These are phyloP conservation scores for Chaetura pelagica DNA, from an alignment of 2,113 vertebrate genomes.

Conservation along the genomic window DNA sequence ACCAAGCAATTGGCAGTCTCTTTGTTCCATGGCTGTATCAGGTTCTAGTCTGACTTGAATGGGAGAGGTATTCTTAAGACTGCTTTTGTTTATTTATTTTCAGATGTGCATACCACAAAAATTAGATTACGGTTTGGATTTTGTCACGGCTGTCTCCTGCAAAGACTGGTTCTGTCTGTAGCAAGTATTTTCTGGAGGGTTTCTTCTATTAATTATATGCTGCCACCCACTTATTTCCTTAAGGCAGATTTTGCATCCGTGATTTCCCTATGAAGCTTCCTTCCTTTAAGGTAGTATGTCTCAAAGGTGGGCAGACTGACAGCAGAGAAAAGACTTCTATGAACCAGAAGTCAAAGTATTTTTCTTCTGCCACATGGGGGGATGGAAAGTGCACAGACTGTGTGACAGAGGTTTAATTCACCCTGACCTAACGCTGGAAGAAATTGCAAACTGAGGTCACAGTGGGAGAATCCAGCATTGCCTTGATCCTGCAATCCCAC, in stretches of 20 bases:
- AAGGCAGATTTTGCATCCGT: conserved; percentile 52
- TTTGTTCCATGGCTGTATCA: conserved; percentile 13
- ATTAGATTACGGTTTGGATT: conserved; percentile 61
- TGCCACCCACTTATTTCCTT: conserved; percentile 65
- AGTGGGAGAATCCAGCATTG: not conserved
- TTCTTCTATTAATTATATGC: conserved; percentile 63
- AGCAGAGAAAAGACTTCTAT: not conserved
- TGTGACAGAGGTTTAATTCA: not conserved
- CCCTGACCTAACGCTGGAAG: not conserved
- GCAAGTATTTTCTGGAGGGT: conserved; percentile 56
- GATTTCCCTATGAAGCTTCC: conserved; percentile 45
- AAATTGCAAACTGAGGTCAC: not conserved
- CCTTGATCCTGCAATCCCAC: not conserved
- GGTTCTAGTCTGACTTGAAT: conserved; percentile 54
- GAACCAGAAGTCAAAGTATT: not conserved
- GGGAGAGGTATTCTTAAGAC: conserved; percentile 31
- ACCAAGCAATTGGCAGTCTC: not conserved
- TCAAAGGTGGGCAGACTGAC: not conserved
- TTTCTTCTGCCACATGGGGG: not conserved
- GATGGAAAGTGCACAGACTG: not conserved
- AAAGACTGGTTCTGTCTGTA: conserved; percentile 55
- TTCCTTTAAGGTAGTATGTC: conserved; percentile 5
- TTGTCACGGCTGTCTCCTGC: conserved; percentile 57
- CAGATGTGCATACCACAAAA: conserved; percentile 56
- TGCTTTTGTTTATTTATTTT: conserved; percentile 65